Base-by-base conservation (phyloP, 2,797 vertebrate genomes). In the Enteromius afrohamiltoni region DNA sequence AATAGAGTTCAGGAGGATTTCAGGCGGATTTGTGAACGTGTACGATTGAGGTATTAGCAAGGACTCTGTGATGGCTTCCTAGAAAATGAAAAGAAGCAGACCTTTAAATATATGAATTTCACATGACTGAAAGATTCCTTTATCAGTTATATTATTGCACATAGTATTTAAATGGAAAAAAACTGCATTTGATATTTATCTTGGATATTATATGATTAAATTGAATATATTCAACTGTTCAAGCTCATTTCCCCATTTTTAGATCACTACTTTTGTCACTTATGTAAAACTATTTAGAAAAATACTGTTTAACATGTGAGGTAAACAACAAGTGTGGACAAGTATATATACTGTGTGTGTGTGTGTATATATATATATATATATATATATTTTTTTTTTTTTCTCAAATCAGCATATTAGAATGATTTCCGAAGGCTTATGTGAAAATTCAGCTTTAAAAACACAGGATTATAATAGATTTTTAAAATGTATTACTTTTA, bases 1-100 rank as follows among this genome's bases (percentile, higher is more conserved):
- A 78, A 77, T 67, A 55, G 49, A 80, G 67, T 70, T 77, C 53
- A 76, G 70, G 16, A 74, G 55, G 80, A 77, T 83, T 60, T 81
- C 77, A 76, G 65, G 14, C 3, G 21, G 82, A 80, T 84, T 84
- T 79, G 55, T 6, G 29, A 47, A 69, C 7, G 47, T 82, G 45
- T 47, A 62, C 7, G 14, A 29, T 49, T 64, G 49, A 53, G 37
- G 74, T 69, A 84, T 84, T 84, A 84, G 58, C 10, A 47, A 45
- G 3, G 37, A 77, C 8, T 31, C 65, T 69, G 73, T 47, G 40
- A 60, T 62, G 70, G n/a, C 73, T 45, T 58, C 31, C 53, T 26
- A 82, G 67, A 73, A 83, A 69, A 74, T 64, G 11, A 83, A 79
- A 85, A 53, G 55, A 49, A 37, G 47, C 23, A 53, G 21, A 68